Base-by-base conservation (phyloP, 2,797 vertebrate species). In the Otolemur crassicaudatus region DNA sequence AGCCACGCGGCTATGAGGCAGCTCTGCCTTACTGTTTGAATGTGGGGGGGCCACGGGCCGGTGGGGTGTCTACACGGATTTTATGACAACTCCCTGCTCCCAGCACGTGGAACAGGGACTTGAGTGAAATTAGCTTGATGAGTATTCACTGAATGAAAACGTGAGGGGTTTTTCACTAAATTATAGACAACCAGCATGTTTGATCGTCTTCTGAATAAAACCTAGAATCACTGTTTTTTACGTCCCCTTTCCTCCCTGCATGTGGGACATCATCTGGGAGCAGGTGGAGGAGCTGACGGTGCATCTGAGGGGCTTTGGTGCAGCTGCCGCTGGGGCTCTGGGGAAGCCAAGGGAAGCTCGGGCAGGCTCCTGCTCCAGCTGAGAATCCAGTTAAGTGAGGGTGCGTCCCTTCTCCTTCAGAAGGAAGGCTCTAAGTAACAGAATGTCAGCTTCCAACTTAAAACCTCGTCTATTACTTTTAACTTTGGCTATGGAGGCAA, bases 341-440 rank as follows among this genome's bases (percentile, higher is more conserved):
- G 25, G 5, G 1, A 60, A 40, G 77, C 49, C 13, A 14, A 53
- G 49, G 14, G 49, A 86, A 86, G 77, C 81, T 92, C 37, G 6
- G 11, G 16, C 11, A 22, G 89, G 34, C 13, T 75, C 49, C 31
- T 6, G n/a, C 73, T 89, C 49, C 69, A 88, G 97, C 80, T 93
- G 81, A 97, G 95, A 88, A 95, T 25, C 87, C 94, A 72, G 49
- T 95, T 90, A 94, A 67, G 92, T 61, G 92, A 94, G 92, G 76
- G 40, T 13, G 2, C 16, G 49, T 29, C n/a, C 81, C 65, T 72
- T 25, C 67, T 79, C 43, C 63, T 77, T 87, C 85, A 46, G 81
- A 91, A 95, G 77, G 11, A 85, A 91, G 76, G 40, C 40, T 93
- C 61, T 0, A 13, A 84, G 72, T 85, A 94, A 93, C 4, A 90